Evolutionary conservation across 2,113 vertebrate genomes (phyloP).

Genomic region (Pantherophis guttatus): DNA sequence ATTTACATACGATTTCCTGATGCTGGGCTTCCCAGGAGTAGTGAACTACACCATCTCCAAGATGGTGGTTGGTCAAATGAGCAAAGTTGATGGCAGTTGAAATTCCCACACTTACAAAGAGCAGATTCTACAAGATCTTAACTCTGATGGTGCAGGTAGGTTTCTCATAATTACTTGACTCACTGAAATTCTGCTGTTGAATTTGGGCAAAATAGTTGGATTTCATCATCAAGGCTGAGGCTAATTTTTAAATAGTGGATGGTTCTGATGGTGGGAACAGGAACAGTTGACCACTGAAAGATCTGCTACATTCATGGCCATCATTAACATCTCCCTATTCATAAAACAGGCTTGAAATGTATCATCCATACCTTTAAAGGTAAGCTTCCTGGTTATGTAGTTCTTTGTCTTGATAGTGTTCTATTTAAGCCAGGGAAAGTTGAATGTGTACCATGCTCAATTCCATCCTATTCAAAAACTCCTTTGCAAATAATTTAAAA

Average conservation of each 20-base stretch:
- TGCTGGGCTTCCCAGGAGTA: background rate
- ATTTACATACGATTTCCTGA: background rate
- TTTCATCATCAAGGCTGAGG: background rate
- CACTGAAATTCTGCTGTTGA: background rate
- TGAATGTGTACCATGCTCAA: background rate
- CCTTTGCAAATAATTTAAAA: background rate
- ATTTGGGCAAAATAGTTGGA: background rate
- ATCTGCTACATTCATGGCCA: background rate
- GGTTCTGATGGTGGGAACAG: background rate
- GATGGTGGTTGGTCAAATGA: background rate
- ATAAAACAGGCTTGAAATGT: background rate
- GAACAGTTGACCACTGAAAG: background rate
- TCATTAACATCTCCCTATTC: background rate
- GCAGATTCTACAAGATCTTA: background rate
- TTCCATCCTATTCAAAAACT: background rate
- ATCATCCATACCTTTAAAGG: background rate
- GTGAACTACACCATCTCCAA: background rate
- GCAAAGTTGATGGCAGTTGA: background rate
- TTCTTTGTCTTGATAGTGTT: background rate
- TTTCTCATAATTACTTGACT: background rate
- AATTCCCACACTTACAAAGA: background rate
- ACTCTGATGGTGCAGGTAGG: background rate
- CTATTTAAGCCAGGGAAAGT: background rate
- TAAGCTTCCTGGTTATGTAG: background rate
- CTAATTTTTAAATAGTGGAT: background rate